Evolutionary conservation across 2,113 vertebrate species (phyloP).

Genomic region (Neogobius melanostomus): DNA sequence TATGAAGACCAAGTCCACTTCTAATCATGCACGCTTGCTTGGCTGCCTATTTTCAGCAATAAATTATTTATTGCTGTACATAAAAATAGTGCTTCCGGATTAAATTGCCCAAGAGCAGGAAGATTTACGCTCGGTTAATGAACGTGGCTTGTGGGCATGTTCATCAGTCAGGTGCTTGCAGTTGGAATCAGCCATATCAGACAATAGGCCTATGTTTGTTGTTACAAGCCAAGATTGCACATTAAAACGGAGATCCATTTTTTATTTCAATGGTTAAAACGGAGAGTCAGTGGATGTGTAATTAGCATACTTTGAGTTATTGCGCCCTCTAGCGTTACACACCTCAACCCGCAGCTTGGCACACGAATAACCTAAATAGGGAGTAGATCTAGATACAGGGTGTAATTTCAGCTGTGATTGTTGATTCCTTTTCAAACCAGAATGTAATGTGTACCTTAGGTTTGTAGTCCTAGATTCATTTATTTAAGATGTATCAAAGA

Average conservation of each 20-base stretch:
- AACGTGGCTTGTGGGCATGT: neutral
- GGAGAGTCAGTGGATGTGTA: neutral
- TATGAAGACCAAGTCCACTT: too few relatives aligned
- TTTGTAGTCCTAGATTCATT: too few relatives aligned
- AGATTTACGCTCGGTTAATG: neutral
- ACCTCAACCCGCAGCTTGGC: neutral
- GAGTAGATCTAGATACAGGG: too few relatives aligned
- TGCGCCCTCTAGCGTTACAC: slow-evolving; percentile 48
- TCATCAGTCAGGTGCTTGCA: neutral
- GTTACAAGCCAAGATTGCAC: too few relatives aligned
- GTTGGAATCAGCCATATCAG: too few relatives aligned
- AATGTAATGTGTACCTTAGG: too few relatives aligned
- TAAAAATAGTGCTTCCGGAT: neutral
- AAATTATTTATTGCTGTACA: neutral
- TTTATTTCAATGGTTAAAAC: neutral
- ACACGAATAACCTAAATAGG: too few relatives aligned
- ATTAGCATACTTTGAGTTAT: slow-evolving; percentile 12
- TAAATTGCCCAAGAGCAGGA: slow-evolving; percentile 22
- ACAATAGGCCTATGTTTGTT: too few relatives aligned
- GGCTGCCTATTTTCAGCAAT: neutral
- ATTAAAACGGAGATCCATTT: neutral
- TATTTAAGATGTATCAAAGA: too few relatives aligned
- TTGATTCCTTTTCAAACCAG: too few relatives aligned
- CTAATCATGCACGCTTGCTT: too few relatives aligned
- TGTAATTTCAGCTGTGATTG: too few relatives aligned